Percentiles rank a stretch among this genome's conserved stretches.
Evolutionary conservation across 2,113 vertebrate species (phyloP).

Genomic region (Dromas ardeola): DNA sequence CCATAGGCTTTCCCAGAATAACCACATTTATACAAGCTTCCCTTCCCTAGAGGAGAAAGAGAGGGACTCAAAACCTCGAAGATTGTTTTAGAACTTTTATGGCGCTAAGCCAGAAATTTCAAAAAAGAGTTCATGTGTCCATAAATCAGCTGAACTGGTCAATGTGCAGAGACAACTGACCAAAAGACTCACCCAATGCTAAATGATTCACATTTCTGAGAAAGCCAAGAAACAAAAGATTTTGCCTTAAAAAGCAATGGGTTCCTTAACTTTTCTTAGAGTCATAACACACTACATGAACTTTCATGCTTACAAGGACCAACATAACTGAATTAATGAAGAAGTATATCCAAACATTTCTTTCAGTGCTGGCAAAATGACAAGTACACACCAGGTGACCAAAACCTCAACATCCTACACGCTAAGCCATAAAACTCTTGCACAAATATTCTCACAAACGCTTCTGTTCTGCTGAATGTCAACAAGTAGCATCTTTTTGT

Average conservation of each 20-base stretch:
- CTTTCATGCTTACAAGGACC: background rate
- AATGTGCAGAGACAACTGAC: background rate
- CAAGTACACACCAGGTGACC: background rate
- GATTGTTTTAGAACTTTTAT: background rate
- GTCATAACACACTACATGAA: background rate
- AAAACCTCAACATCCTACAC: background rate
- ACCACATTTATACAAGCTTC: background rate
- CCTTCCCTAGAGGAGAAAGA: background rate
- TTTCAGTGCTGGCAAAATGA: background rate
- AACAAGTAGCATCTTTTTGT: background rate
- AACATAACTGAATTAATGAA: background rate
- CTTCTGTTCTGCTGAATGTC: background rate
- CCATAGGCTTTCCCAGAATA: background rate
- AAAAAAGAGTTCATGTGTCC: background rate
- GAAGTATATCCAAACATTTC: background rate
- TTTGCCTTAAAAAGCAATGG: background rate
- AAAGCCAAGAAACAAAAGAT: background rate
- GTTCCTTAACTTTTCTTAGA: background rate
- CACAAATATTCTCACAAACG: background rate
- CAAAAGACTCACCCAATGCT: background rate
- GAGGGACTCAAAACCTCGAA: background rate
- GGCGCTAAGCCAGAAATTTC: background rate
- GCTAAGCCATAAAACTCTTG: background rate
- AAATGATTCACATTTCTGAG: background rate
- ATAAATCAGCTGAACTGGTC: background rate